Evolutionary conservation across 2,888 invertebrate species (phyloP).

Genomic region (Cephus runcator): DNA sequence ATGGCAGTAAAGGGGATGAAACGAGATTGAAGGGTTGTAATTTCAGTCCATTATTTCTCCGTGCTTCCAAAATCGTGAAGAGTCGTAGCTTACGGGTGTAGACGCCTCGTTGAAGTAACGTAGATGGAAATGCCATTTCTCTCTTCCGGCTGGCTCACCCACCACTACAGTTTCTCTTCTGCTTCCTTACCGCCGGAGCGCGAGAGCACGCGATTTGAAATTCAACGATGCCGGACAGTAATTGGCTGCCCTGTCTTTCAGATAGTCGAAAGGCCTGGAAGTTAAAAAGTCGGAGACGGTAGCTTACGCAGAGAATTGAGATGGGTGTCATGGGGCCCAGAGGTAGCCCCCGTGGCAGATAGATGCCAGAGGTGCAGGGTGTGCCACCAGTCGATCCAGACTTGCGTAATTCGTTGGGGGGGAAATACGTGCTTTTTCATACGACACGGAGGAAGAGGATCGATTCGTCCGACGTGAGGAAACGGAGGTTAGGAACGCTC

Average conservation of each 20-base stretch:
- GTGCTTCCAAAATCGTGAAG: neutral
- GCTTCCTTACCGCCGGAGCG: neutral
- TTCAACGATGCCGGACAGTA: constrained; percentile 48
- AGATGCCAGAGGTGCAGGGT: neutral
- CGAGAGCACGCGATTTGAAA: constrained; percentile 41
- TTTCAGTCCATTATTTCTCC: constrained; percentile 38
- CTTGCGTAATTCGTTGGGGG: constrained; percentile 24
- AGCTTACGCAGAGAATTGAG: neutral
- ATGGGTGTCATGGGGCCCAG: neutral
- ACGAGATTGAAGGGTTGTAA: constrained; percentile 25
- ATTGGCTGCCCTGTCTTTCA: constrained; percentile 22
- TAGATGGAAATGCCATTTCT: constrained; percentile 42
- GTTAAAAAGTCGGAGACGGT: neutral
- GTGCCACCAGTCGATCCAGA: constrained; percentile 18
- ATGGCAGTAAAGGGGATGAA: neutral
- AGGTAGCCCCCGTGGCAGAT: neutral
- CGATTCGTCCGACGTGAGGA: constrained; percentile 10
- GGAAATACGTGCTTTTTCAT: neutral
- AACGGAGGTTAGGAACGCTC: neutral
- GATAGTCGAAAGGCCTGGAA: neutral
- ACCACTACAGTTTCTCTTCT: constrained; percentile 9
- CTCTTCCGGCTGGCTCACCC: neutral
- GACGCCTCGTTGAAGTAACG: constrained; percentile 21
- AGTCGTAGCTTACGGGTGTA: neutral
- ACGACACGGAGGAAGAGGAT: constrained; percentile 24